These are phyloP conservation scores for Drosophila fulvimacula DNA, from an alignment of 2,888 invertebrate species.

Conservation along the genomic window DNA sequence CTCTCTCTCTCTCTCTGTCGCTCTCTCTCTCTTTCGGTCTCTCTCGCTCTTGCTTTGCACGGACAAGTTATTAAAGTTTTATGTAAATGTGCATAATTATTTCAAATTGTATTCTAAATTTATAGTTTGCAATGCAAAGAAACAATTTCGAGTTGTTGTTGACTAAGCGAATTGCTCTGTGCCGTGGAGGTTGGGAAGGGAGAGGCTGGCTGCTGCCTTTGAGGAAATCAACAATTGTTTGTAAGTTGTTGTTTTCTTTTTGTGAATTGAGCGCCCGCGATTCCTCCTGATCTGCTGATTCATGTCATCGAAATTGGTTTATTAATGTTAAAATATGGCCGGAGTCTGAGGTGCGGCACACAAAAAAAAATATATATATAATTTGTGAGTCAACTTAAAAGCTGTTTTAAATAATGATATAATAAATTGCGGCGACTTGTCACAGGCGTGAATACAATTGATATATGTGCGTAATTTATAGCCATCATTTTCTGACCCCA, in stretches of 20 bases:
- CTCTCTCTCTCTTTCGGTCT: conserved; percentile 22
- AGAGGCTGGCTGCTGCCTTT: not conserved
- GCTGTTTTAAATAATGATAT: conserved; percentile 44
- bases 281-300: conserved; percentile 59
- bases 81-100: conserved; percentile 77
- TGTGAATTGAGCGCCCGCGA: conserved; percentile 17
- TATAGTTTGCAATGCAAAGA: conserved; percentile 68
- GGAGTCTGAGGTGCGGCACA: conserved; percentile 54
- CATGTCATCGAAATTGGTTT: conserved; percentile 76
- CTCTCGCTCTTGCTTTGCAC: conserved; percentile 43
- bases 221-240: conserved; percentile 49
- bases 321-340: conserved; percentile 72
- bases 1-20: conserved; percentile 9
- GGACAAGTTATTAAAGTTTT: conserved; percentile 67
- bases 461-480: conserved; percentile 13
- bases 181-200: not conserved
- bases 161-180: conserved; percentile 45
- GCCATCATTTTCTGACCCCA: conserved; percentile 22
- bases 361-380: not conserved
- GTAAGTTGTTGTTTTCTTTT: conserved; percentile 24
- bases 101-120: conserved; percentile 78
- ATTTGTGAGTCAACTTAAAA: conserved; percentile 44
- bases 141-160: conserved; percentile 39
- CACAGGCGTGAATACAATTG: conserved; percentile 20
- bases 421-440: conserved; percentile 33